These are phyloP conservation scores for Sisor rabdophorus DNA, from an alignment of 2,113 vertebrate species.

Conservation along the genomic window DNA sequence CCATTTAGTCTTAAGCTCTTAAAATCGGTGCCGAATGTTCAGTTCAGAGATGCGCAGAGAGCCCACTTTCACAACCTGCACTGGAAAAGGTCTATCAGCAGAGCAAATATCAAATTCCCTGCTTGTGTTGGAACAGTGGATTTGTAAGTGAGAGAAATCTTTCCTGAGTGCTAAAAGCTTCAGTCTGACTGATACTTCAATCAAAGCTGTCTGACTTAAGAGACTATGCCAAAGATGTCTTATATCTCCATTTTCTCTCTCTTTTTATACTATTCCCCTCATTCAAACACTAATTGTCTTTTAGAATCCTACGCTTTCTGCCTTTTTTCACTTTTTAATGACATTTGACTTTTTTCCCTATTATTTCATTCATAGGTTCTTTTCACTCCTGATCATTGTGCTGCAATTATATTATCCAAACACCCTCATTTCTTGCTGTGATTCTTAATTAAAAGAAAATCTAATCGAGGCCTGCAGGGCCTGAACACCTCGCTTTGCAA, in stretches of 20 bases:
- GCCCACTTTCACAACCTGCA: background rate
- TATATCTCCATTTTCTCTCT: slow-evolving; percentile 16
- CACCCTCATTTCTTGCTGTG: slow-evolving; percentile 1
- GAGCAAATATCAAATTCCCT: background rate
- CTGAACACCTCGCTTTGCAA: too few species aligned
- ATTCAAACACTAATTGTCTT: slow-evolving; percentile 7
- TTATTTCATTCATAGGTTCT: background rate
- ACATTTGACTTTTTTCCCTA: background rate
- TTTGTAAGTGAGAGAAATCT: slow-evolving; percentile 15
- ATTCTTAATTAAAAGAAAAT: too few species aligned
- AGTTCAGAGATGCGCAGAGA: too few species aligned
- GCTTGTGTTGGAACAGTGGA: background rate
- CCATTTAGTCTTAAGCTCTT: background rate
- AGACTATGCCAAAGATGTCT: slow-evolving; percentile 43
- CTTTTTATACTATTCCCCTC: slow-evolving; percentile 14
- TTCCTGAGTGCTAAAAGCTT: background rate
- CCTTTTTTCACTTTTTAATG: background rate
- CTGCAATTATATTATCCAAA: background rate
- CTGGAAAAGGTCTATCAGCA: background rate
- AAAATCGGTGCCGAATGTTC: background rate
- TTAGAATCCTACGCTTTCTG: background rate
- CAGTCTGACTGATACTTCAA: slow-evolving; percentile 22
- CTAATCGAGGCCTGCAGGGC: too few species aligned
- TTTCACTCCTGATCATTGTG: background rate
- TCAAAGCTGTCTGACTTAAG: slow-evolving; percentile 34